A percentile compares a stretch with the other conserved stretches of the same genome.
Evolutionary conservation across 1,140 invertebrate species (phyloP).

Genomic region (Liolophura sinensis): DNA sequence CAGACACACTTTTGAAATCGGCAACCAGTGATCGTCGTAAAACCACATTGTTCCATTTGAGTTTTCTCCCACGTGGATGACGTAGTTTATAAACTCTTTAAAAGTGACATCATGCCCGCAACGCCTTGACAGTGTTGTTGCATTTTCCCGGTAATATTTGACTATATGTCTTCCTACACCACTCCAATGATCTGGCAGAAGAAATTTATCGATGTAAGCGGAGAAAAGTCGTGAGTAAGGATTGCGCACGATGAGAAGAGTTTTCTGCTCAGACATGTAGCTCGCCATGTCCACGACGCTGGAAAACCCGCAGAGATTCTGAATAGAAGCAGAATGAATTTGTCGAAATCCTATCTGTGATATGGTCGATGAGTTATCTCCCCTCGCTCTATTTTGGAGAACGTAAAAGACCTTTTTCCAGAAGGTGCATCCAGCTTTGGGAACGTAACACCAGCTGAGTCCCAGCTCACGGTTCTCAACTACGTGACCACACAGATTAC

Average conservation of each 20-base stretch:
- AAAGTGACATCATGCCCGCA: constrained; percentile 5
- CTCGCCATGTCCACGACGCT: no score
- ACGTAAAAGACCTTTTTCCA: constrained; percentile 5
- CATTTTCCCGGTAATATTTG: no score
- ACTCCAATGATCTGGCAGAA: no score
- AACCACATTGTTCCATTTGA: not conserved
- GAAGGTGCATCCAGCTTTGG: constrained; percentile 5
- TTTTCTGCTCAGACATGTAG: not conserved
- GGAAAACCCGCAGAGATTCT: not conserved
- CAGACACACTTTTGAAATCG: no score
- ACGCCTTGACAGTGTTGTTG: not conserved
- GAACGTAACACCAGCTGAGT: not conserved
- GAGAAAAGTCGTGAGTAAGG: constrained; percentile 23
- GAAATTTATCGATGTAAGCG: constrained; percentile 24
- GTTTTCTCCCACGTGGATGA: no score
- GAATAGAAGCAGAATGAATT: not conserved
- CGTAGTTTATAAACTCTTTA: not conserved
- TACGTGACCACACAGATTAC: no score
- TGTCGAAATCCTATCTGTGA: not conserved
- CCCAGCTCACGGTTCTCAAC: no score
- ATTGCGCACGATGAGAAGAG: constrained; percentile 14
- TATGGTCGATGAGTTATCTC: not conserved
- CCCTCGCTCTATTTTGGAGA: not conserved
- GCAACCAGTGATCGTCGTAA: constrained; percentile 9
- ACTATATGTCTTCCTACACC: no score